phyloP scores from a whole-genome alignment of 2,888 invertebrate species.

The Entomobrya proxima region DNA sequence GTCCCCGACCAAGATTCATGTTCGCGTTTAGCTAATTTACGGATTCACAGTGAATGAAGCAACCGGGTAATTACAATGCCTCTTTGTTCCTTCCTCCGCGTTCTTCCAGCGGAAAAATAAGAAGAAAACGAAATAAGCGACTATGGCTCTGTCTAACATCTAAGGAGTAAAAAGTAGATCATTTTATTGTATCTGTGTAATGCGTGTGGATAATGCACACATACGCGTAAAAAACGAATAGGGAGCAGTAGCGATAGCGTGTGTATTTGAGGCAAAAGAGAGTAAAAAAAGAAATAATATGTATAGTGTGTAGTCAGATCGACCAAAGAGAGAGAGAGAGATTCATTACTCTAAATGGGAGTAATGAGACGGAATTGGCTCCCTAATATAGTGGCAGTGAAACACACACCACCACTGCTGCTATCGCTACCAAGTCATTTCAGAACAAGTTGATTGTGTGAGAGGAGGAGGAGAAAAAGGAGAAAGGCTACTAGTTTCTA shows the following conservation, averaged over 20 bases:
- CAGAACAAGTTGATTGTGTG: conserved; percentile 40
- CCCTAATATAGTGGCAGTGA: conserved; percentile 60
- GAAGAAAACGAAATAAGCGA: background rate
- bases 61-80: conserved; percentile 72
- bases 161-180: conserved; percentile 29
- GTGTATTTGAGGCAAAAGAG: too few species aligned
- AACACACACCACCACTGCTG: conserved; percentile 19
- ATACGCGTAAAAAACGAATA: background rate
- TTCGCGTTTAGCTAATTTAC: conserved; percentile 74
- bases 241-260: conserved; percentile 7
- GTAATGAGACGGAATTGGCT: conserved; percentile 75
- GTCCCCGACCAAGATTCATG: conserved; percentile 72
- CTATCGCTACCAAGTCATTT: conserved; percentile 17
- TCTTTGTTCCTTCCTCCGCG: conserved; percentile 36
- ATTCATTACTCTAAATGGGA: conserved; percentile 73
- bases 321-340: conserved; percentile 65
- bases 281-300: conserved; percentile 2
- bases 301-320: conserved; percentile 62
- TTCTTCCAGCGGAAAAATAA: background rate
- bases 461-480: conserved; percentile 16
- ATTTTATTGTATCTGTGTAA: conserved; percentile 18
- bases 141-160: conserved; percentile 28
- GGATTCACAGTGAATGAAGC: conserved; percentile 70
- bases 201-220: background rate
- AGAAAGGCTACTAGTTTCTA: background rate